Evolutionary conservation across 2,888 invertebrate genomes (phyloP).

Genomic region (Salpingus planirostris): DNA sequence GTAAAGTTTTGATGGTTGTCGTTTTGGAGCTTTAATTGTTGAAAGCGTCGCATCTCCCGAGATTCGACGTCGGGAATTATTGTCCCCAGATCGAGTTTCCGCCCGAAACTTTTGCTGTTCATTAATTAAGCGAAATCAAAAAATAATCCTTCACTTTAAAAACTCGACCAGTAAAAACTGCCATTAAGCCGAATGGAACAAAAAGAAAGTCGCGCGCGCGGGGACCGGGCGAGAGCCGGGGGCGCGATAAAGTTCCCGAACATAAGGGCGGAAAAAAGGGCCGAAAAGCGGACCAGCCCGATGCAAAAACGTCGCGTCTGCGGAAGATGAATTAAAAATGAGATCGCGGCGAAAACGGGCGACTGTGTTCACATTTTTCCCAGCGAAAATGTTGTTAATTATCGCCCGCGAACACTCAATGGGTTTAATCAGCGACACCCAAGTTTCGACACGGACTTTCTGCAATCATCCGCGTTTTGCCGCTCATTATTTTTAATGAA

Average conservation of each 20-base stretch:
- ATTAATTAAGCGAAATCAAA: slow-evolving; percentile 15
- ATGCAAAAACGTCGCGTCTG: slow-evolving; percentile 23
- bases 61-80: too few species aligned
- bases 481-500: slow-evolving; percentile 16
- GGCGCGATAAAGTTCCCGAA: slow-evolving; percentile 6
- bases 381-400: slow-evolving; percentile 34
- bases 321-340: slow-evolving; percentile 30
- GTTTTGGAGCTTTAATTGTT: too few species aligned
- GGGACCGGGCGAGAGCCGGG: background rate
- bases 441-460: slow-evolving; percentile 14
- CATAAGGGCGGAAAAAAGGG: slow-evolving; percentile 20
- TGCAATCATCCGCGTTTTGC: slow-evolving; percentile 12
- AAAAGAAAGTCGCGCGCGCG: slow-evolving; percentile 11
- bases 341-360: slow-evolving; percentile 20
- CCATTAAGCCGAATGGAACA: slow-evolving; percentile 13
- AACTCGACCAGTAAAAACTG: slow-evolving; percentile 10
- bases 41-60: too few species aligned
- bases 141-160: slow-evolving; percentile 12
- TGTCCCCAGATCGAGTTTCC: too few species aligned
- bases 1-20: too few species aligned
- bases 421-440: slow-evolving; percentile 18
- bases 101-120: too few species aligned
- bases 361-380: slow-evolving; percentile 19
- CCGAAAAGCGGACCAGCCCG: slow-evolving; percentile 7
- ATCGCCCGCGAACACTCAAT: slow-evolving; percentile 17